phyloP scores from a whole-genome alignment of 2,113 vertebrate genomes.

The Pseudorasbora parva region DNA sequence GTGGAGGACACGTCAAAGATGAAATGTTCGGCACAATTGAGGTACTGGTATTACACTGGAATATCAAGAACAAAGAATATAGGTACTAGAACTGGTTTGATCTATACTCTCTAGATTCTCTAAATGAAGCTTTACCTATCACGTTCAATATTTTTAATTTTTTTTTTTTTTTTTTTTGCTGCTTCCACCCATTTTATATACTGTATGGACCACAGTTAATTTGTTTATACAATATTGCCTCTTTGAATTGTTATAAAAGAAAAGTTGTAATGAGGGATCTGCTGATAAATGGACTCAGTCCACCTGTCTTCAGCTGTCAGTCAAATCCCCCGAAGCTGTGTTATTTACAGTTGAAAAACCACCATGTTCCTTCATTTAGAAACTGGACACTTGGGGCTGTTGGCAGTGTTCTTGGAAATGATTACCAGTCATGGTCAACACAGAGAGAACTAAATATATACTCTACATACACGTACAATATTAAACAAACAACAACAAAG shows the following conservation, averaged over 20 bases:
- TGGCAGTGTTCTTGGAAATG: conserved; percentile 35
- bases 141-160: not conserved
- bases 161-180: too few species aligned
- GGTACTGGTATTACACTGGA: conserved; percentile 72
- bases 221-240: not conserved
- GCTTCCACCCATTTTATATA: too few species aligned
- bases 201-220: not conserved
- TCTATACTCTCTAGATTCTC: not conserved
- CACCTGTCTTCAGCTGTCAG: not conserved
- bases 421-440: conserved; percentile 43
- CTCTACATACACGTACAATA: not conserved
- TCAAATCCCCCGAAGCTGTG: conserved; percentile 17
- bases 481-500: not conserved
- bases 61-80: not conserved
- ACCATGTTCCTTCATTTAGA: conserved; percentile 26
- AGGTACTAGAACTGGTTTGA: not conserved
- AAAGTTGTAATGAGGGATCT: not conserved
- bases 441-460: conserved; percentile 15
- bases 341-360: conserved; percentile 31
- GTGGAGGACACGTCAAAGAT: conserved; percentile 94
- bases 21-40: conserved; percentile 93
- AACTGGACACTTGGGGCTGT: conserved; percentile 17
- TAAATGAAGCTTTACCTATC: not conserved
- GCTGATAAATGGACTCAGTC: not conserved
- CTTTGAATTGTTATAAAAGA: not conserved